These are phyloP conservation scores for Cheilosia vulpina DNA, from an alignment of 2,888 invertebrate genomes.

Conservation along the genomic window DNA sequence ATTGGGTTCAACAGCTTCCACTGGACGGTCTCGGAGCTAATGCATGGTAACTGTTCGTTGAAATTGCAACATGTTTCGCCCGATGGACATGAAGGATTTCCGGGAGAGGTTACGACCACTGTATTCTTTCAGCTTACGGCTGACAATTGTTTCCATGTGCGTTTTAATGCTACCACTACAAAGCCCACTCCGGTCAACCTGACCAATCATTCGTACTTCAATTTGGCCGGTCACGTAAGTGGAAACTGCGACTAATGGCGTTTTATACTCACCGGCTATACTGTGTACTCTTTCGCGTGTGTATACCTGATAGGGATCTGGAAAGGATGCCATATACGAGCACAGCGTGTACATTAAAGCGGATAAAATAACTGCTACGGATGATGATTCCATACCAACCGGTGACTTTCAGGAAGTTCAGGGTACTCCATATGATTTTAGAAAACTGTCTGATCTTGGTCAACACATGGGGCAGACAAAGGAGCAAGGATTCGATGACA, in stretches of 20 bases:
- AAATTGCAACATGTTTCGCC: constrained; percentile 90
- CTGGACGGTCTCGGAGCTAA: constrained; percentile 85
- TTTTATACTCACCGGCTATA: constrained; percentile 8
- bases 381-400: constrained; percentile 89
- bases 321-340: constrained; percentile 87
- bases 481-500: constrained; percentile 91
- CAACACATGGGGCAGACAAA: constrained; percentile 88
- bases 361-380: constrained; percentile 89
- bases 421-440: constrained; percentile 90
- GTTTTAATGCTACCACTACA: constrained; percentile 90
- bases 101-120: constrained; percentile 90
- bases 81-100: constrained; percentile 94
- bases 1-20: constrained; percentile 92
- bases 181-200: constrained; percentile 93
- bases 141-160: constrained; percentile 89
- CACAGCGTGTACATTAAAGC: constrained; percentile 90
- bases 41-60: constrained; percentile 86
- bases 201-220: constrained; percentile 95
- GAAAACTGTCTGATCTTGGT: constrained; percentile 87
- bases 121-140: constrained; percentile 89
- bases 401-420: constrained; percentile 89
- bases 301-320: constrained; percentile 85
- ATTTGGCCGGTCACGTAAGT: constrained; percentile 92
- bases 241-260: not conserved
- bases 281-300: constrained; percentile 1